phyloP scores from a whole-genome alignment of 2,797 vertebrate species.

The Tolypeutes matacus region DNA sequence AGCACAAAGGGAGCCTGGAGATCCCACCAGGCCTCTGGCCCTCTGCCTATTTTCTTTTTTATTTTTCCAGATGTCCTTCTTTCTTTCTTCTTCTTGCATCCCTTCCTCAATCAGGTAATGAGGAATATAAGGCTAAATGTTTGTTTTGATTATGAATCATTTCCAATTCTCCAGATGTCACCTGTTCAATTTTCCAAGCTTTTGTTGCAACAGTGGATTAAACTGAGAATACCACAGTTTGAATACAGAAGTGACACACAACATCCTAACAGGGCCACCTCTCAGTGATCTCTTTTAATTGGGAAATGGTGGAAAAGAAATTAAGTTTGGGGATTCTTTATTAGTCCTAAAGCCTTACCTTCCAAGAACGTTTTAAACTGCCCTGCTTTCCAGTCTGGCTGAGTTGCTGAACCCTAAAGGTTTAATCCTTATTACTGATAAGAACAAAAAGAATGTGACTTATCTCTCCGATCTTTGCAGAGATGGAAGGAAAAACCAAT shows the following conservation, averaged over 20 bases:
- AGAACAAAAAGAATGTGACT: conserved; percentile 83
- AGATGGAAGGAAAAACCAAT: conserved; percentile 81
- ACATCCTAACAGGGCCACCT: neutral
- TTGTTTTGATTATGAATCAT: neutral
- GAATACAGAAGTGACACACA: neutral
- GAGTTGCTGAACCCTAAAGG: conserved; percentile 35
- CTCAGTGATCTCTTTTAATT: neutral
- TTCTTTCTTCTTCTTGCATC: neutral
- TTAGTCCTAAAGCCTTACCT: conserved; percentile 21
- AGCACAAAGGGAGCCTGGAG: neutral
- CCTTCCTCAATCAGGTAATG: neutral
- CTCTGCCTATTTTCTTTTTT: neutral
- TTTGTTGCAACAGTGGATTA: neutral
- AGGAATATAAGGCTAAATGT: neutral
- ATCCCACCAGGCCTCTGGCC: neutral
- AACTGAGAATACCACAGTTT: neutral
- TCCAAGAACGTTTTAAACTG: conserved; percentile 44
- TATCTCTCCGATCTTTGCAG: conserved; percentile 77
- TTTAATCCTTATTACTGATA: conserved; percentile 80
- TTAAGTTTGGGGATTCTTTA: neutral
- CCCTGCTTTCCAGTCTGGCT: conserved; percentile 6
- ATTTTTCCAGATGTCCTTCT: neutral
- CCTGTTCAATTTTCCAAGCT: neutral
- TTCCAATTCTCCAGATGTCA: neutral
- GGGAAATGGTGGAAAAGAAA: neutral